Evolutionary conservation across 35 echinoderm and acorn worm genomes (phyloP), one percentile per base, ranked within the genome.

Genomic region (Stichopus chloronotus): DNA sequence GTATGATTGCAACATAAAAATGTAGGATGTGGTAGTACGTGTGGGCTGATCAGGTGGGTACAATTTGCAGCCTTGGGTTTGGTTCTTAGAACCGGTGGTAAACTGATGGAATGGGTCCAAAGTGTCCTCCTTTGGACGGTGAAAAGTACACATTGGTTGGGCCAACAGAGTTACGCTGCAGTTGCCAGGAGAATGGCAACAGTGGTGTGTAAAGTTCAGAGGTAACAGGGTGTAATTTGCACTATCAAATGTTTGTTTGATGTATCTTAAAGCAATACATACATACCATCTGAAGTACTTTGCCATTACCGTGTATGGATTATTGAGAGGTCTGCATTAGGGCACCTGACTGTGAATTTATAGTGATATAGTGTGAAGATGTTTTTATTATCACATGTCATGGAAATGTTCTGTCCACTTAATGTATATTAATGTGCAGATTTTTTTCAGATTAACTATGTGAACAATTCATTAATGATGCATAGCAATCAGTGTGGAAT

Each of bases 141-240:
- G 55, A 56, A 16, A 13, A 56, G 19, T 25, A 56, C 55, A 85
- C 55, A 57, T 58, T 21, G 82, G 55, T 85, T 85, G 82, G 82
- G 82, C 82, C 82, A 85, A 85, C 82, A 85, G 17, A 56, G 55
- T 85, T 23, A 56, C 30, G 30, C 52, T 59, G 6, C 57, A 22
- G 82, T 85, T 85, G 82, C 82, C 82, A 58, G 55, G 82, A 85
- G 58, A 85, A 24, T 16, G 20, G 11, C 55, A 10, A 58, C 52
- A 19, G 16, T 22, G 82, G 58, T 58, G 24, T 85, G 82, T 85
- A 85, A 85, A 85, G 82, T 85, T 85, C 82, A 85, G 82, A 85
- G 82, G 82, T 85, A 85, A 58, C 56, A 9, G 19, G 54, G 17
- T 22, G 17, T 85, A 21, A 58, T 85, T 82, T 82, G 53, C 53